A percentile compares a stretch with the other conserved stretches of the same genome.
Conservation (phyloP, 2,113 vertebrate species). For the Agapornis roseicollis region DNA sequence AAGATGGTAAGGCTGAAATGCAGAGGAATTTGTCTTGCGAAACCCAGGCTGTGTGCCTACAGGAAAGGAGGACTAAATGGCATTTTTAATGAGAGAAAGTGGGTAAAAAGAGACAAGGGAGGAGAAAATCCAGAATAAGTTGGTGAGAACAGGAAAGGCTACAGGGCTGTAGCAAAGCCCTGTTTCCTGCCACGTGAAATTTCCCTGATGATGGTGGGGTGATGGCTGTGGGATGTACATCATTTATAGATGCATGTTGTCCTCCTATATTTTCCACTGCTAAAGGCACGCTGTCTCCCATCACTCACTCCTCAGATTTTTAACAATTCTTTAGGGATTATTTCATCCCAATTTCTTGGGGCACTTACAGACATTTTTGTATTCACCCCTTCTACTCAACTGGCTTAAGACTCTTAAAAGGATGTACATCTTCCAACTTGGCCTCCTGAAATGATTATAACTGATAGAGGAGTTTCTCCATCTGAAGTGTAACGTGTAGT, state of each 20-base stretch:
- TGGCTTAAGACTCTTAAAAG: not conserved
- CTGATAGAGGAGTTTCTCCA: not conserved
- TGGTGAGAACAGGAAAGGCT: not conserved
- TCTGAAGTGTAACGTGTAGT: accelerated
- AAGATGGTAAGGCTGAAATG: not conserved
- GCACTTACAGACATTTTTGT: not conserved
- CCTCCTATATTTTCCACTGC: not conserved
- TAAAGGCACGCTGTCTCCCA: not conserved
- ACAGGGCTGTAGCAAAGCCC: not conserved
- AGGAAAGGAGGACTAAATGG: not conserved
- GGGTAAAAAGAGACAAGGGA: not conserved
- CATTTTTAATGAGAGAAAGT: not conserved
- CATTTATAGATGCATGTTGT: accelerated
- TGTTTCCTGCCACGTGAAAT: not conserved
- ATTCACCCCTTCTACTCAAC: not conserved
- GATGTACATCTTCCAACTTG: not conserved
- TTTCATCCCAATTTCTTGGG: not conserved
- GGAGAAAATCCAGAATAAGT: not conserved
- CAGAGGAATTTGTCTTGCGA: not conserved
- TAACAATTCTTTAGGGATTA: not conserved
- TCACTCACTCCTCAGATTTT: not conserved
- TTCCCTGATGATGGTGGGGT: not conserved
- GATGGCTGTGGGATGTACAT: accelerated
- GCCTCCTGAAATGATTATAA: not conserved
- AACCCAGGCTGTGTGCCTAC: not conserved